Evolutionary conservation across 2,888 invertebrate species (phyloP).

Genomic region (Ferrisia virgata): DNA sequence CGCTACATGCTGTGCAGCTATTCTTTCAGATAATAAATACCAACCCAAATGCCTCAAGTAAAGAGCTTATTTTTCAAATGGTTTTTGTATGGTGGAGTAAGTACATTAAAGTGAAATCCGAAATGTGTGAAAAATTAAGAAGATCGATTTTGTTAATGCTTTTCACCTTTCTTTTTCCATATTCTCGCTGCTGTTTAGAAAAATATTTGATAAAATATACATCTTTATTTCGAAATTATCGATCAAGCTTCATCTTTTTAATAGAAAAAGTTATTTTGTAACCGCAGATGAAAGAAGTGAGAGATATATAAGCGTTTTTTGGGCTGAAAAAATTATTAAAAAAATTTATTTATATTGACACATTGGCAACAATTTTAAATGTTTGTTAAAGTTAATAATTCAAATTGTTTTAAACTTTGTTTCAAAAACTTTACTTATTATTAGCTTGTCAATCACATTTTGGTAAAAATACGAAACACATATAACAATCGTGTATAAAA

Average conservation of each 20-base stretch:
- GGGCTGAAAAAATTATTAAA: not conserved
- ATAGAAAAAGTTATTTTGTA: not conserved
- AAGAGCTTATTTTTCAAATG: not conserved
- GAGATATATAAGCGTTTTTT: not conserved
- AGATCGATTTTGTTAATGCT: not conserved
- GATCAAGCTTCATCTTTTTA: not conserved
- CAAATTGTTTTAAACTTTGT: not conserved
- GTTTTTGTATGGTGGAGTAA: not conserved
- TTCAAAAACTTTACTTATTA: not conserved
- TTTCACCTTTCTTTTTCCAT: not conserved
- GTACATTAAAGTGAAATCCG: not conserved
- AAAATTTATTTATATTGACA: not conserved
- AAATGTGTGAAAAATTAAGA: not conserved
- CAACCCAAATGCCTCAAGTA: not conserved
- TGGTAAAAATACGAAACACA: not conserved
- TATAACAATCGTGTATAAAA: not conserved
- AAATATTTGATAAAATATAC: too few species aligned
- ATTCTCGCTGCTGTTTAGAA: not conserved
- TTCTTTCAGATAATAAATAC: not conserved
- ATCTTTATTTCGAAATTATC: not conserved
- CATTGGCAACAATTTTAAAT: not conserved
- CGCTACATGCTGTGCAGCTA: not conserved
- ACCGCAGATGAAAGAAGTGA: too few species aligned
- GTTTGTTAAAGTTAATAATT: not conserved
- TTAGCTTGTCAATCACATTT: constrained; percentile 1